These are phyloP conservation scores for Cephus spinipes DNA, from an alignment of 2,888 invertebrate genomes.

Conservation along the genomic window DNA sequence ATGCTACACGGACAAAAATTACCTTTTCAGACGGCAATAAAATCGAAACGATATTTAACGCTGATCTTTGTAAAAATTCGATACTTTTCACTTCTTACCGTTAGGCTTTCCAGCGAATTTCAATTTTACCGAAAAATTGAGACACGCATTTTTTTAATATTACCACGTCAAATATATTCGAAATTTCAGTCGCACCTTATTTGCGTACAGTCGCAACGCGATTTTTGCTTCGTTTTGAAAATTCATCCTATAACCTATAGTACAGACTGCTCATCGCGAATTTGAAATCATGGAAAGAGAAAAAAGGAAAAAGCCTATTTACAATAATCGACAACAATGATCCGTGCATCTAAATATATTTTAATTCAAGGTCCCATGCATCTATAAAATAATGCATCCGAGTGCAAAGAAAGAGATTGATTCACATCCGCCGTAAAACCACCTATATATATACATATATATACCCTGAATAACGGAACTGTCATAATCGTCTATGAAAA, in stretches of 20 bases:
- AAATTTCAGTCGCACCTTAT: too few relatives aligned
- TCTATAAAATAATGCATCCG: neutral
- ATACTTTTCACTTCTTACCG: too few relatives aligned
- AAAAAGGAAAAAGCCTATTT: neutral
- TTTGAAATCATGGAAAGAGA: neutral
- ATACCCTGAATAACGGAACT: neutral
- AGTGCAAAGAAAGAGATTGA: neutral
- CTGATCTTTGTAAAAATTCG: too few relatives aligned
- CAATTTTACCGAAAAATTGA: too few relatives aligned
- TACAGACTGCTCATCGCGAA: neutral
- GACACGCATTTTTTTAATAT: too few relatives aligned
- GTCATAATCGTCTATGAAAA: neutral
- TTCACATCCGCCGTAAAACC: neutral
- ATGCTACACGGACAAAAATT: neutral
- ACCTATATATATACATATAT: neutral
- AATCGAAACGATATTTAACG: too few relatives aligned
- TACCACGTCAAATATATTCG: too few relatives aligned
- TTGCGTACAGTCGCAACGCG: neutral
- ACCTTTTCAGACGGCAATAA: too few relatives aligned
- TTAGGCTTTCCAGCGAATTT: too few relatives aligned
- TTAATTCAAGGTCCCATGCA: neutral
- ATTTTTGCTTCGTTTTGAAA: neutral
- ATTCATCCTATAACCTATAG: neutral
- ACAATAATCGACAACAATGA: neutral
- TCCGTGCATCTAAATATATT: neutral